Conservation (phyloP, 2,113 vertebrate genomes). For the Rhombomys opimus region DNA sequence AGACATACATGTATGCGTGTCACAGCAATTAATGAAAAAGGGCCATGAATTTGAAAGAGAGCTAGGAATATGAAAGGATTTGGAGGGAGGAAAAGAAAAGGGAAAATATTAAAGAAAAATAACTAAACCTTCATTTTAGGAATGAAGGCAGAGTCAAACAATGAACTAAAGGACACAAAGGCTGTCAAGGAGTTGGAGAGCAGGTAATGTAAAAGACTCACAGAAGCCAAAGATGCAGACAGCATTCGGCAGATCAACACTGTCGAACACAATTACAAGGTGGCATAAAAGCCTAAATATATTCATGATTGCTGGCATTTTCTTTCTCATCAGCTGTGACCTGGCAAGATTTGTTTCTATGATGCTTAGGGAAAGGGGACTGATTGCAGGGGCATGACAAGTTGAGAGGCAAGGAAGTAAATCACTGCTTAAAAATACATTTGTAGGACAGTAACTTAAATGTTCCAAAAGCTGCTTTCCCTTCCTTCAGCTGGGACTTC, state of each 20-base stretch:
- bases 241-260: neutral
- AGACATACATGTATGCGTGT: neutral
- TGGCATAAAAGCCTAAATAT: neutral
- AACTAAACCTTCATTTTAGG: neutral
- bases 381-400: neutral
- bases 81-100: neutral
- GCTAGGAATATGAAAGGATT: neutral
- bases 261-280: neutral
- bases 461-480: neutral
- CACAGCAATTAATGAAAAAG: neutral
- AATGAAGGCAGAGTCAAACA: neutral
- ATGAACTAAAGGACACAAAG: neutral
- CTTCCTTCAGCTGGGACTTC: slow-evolving; percentile 7
- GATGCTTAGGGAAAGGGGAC: neutral
- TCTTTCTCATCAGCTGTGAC: neutral
- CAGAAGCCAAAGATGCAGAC: neutral
- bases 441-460: slow-evolving; percentile 23
- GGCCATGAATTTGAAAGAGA: neutral
- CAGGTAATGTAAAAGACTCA: neutral
- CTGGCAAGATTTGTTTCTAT: neutral
- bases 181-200: neutral
- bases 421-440: neutral
- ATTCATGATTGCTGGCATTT: neutral
- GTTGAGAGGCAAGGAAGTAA: slow-evolving; percentile 30
- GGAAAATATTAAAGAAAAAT: neutral